phyloP scores from a whole-genome alignment of 2,113 vertebrate species.

The Tachysurus vachellii region DNA sequence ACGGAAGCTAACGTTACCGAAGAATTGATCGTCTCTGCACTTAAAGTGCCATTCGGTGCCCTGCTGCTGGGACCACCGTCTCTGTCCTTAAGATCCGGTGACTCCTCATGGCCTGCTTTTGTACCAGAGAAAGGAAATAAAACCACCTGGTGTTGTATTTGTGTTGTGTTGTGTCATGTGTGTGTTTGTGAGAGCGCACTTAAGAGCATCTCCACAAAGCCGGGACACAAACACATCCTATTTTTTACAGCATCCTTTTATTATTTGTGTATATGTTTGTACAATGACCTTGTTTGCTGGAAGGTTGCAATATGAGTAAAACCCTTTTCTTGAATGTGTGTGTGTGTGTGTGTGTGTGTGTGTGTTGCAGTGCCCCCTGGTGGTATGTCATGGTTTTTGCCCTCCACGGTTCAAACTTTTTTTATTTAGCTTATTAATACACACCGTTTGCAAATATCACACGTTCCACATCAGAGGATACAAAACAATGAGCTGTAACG shows the following conservation, averaged over 20 bases:
- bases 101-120: constrained; percentile 46
- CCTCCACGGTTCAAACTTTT: not conserved
- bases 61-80: constrained; percentile 64
- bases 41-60: constrained; percentile 69
- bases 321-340: too few species aligned
- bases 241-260: not conserved
- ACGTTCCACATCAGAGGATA: not conserved
- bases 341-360: not conserved
- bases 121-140: constrained; percentile 48
- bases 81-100: constrained; percentile 63
- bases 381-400: not conserved
- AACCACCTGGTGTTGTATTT: constrained; percentile 1
- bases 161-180: not conserved
- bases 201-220: constrained; percentile 47
- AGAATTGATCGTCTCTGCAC: constrained; percentile 72
- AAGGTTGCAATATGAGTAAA: not conserved
- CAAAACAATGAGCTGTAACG: not conserved
- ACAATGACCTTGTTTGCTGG: not conserved
- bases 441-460: not conserved
- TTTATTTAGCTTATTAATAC: not conserved
- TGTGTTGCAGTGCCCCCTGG: constrained; percentile 8
- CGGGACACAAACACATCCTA: constrained; percentile 11
- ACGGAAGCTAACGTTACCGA: constrained; percentile 71
- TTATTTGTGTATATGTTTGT: not conserved
- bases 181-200: constrained; percentile 14